Conservation (phyloP, 1,140 invertebrate genomes). For the Calephelis virginiensis region DNA sequence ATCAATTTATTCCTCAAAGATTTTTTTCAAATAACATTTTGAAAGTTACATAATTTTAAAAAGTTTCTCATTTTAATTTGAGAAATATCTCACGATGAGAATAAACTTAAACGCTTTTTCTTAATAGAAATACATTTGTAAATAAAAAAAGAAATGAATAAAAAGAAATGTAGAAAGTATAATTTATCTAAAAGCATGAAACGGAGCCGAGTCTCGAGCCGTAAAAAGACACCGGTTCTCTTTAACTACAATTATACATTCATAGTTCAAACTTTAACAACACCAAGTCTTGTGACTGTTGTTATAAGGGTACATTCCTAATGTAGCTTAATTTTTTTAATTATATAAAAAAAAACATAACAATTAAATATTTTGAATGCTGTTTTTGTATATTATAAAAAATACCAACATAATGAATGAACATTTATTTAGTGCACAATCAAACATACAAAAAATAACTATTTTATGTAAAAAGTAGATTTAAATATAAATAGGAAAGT, state of each 20-base stretch:
- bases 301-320: background rate
- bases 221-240: slow-evolving; percentile 5
- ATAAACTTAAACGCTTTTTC: background rate
- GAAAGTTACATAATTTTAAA: too few relatives aligned
- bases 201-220: background rate
- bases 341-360: background rate
- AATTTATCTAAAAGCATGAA: slow-evolving; percentile 8
- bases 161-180: slow-evolving; percentile 7
- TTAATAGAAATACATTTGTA: slow-evolving; percentile 2
- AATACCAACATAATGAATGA: too few relatives aligned
- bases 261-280: slow-evolving; percentile 22
- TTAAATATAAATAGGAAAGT: too few relatives aligned
- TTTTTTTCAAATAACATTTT: too few relatives aligned
- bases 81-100: background rate
- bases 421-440: too few relatives aligned
- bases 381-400: too few relatives aligned
- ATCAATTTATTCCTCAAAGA: too few relatives aligned
- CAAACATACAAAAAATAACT: too few relatives aligned
- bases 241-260: slow-evolving; percentile 25
- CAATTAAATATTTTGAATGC: too few relatives aligned
- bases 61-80: background rate
- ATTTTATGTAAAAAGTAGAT: too few relatives aligned
- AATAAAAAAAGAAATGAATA: background rate
- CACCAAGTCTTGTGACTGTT: slow-evolving; percentile 3
- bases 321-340: background rate